Conservation (phyloP, 2,797 vertebrate genomes). For the Eleutherodactylus coqui region DNA sequence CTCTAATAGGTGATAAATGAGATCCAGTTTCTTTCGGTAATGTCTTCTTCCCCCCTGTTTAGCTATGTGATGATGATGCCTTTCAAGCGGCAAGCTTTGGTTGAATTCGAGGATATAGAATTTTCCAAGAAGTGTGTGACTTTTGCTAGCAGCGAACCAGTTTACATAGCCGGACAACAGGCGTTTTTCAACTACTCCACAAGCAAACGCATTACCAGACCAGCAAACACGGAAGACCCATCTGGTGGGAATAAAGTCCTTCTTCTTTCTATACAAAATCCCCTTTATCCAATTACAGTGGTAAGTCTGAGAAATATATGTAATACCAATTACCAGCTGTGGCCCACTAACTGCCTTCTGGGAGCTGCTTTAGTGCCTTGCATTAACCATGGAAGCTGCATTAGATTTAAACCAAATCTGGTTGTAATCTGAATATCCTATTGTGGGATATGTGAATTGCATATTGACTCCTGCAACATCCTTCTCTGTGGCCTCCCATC, state of each 20-base stretch:
- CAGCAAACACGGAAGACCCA: slow-evolving; percentile 92
- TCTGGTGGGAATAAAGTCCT: slow-evolving; percentile 97
- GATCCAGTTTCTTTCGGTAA: background rate
- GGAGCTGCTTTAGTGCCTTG: background rate
- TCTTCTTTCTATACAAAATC: slow-evolving; percentile 96
- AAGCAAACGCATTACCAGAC: slow-evolving; percentile 94
- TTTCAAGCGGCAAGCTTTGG: slow-evolving; percentile 95
- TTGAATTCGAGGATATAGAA: slow-evolving; percentile 92
- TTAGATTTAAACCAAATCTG: no score
- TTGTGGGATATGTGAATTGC: no score
- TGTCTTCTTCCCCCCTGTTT: background rate
- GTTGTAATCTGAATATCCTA: no score
- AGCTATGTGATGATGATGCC: slow-evolving; percentile 99
- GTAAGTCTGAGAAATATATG: slow-evolving; percentile 73
- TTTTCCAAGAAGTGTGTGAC: slow-evolving; percentile 92
- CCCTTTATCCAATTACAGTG: slow-evolving; percentile 97
- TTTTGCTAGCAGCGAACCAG: slow-evolving; percentile 86
- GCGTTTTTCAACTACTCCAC: slow-evolving; percentile 98
- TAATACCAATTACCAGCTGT: background rate
- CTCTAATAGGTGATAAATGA: background rate
- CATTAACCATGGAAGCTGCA: no score
- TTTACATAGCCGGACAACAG: slow-evolving; percentile 94
- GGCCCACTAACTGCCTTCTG: background rate
- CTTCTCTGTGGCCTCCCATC: no score
- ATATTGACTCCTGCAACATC: no score